A percentile compares a stretch with the other conserved stretches of the same genome.
Evolutionary conservation across 2,888 invertebrate genomes (phyloP).

Genomic region (Cheiracanthium punctorium): DNA sequence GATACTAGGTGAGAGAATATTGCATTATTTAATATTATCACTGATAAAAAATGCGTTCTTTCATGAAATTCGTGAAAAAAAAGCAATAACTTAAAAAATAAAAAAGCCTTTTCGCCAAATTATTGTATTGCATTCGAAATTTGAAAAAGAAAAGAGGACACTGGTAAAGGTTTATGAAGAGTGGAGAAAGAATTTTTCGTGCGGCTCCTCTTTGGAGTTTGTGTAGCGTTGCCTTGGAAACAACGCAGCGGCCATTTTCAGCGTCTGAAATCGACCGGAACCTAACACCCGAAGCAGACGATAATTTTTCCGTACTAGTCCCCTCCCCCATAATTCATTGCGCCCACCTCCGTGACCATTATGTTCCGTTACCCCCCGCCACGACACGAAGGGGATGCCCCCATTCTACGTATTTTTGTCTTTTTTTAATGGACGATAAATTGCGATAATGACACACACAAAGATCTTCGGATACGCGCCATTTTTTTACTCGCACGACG

Average conservation of each 20-base stretch:
- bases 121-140: neutral
- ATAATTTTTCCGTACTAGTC: constrained; percentile 61
- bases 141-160: neutral
- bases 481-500: neutral
- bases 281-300: constrained; percentile 65
- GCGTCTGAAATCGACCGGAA: constrained; percentile 68
- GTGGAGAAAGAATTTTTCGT: neutral
- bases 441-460: constrained; percentile 58
- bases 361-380: constrained; percentile 49
- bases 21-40: no score
- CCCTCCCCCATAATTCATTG: constrained; percentile 66
- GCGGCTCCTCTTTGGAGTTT: neutral
- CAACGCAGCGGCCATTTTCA: constrained; percentile 60
- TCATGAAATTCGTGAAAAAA: no score
- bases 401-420: constrained; percentile 39
- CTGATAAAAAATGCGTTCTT: no score
- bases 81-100: no score
- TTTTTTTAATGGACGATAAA: constrained; percentile 67
- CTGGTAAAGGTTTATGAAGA: neutral
- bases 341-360: constrained; percentile 54
- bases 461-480: constrained; percentile 42
- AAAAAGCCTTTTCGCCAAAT: no score
- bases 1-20: no score
- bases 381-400: constrained; percentile 14
- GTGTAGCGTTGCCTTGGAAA: constrained; percentile 37